A percentile compares a stretch with the other conserved stretches of the same genome.
These are phyloP conservation scores for Lepilemur septentrionalis DNA, from an alignment of 2,797 vertebrate genomes.

Conservation along the genomic window DNA sequence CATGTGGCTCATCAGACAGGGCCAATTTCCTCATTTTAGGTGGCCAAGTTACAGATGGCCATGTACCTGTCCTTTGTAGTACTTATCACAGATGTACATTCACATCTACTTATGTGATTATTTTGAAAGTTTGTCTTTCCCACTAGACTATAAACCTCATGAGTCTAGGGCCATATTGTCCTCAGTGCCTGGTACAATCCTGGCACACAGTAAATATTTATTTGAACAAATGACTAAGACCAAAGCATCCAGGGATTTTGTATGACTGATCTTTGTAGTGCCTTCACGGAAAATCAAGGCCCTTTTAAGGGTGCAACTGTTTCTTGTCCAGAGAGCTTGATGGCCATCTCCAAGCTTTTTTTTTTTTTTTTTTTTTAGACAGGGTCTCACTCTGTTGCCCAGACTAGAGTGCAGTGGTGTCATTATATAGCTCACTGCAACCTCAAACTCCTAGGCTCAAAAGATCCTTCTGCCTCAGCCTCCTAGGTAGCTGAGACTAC, in stretches of 20 bases:
- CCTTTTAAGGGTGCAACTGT: not conserved
- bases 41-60: not conserved
- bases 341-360: not conserved
- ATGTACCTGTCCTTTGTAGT: not conserved
- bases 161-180: not conserved
- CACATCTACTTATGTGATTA: not conserved
- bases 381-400: no score
- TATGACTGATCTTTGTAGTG: not conserved
- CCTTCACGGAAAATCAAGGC: not conserved
- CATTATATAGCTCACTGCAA: no score
- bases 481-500: no score
- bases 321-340: conserved; percentile 1
- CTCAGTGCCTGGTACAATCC: not conserved
- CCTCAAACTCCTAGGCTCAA: no score
- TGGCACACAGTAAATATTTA: not conserved
- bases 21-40: not conserved
- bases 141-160: not conserved
- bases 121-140: conserved; percentile 17
- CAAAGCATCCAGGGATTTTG: not conserved
- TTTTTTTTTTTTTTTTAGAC: no score
- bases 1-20: not conserved
- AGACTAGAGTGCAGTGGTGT: no score
- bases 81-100: not conserved
- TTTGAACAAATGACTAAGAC: not conserved
- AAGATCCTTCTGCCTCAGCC: no score